Conservation (phyloP, 2,888 invertebrate genomes). For the Notodonta dromedarius region DNA sequence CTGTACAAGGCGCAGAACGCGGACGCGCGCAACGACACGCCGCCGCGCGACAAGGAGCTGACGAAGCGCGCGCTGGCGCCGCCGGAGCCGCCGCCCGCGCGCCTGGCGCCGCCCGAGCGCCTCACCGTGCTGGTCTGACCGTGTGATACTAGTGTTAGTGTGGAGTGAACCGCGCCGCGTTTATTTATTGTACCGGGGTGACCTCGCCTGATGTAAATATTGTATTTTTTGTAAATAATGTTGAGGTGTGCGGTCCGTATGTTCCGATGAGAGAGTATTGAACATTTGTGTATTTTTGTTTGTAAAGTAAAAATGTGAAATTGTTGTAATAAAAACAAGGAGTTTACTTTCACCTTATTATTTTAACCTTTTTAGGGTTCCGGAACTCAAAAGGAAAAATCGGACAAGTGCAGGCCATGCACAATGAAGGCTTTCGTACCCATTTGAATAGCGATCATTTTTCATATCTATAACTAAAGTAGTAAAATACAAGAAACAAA, state of each 20-base stretch:
- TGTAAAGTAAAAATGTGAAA: constrained; percentile 64
- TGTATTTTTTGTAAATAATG: constrained; percentile 76
- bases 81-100: constrained; percentile 66
- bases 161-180: constrained; percentile 33
- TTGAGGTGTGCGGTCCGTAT: constrained; percentile 62
- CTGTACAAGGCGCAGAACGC: constrained; percentile 94
- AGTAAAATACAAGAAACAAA: no score
- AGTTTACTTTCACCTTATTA: constrained; percentile 31
- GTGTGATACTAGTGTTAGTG: constrained; percentile 56
- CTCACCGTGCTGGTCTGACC: constrained; percentile 75
- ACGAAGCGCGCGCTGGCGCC: constrained; percentile 87
- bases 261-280: constrained; percentile 46
- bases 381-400: no score
- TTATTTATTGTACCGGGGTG: constrained; percentile 65
- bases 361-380: constrained; percentile 4
- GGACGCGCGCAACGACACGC: constrained; percentile 93
- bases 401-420: no score
- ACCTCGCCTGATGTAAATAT: constrained; percentile 67
- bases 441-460: no score
- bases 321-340: constrained; percentile 70
- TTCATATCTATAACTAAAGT: no score
- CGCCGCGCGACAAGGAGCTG: constrained; percentile 90
- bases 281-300: constrained; percentile 62
- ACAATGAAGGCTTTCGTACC: no score
- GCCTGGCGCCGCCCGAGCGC: constrained; percentile 67